phyloP scores from a whole-genome alignment of 2,797 vertebrate species.

The Chiloscyllium punctatum region DNA sequence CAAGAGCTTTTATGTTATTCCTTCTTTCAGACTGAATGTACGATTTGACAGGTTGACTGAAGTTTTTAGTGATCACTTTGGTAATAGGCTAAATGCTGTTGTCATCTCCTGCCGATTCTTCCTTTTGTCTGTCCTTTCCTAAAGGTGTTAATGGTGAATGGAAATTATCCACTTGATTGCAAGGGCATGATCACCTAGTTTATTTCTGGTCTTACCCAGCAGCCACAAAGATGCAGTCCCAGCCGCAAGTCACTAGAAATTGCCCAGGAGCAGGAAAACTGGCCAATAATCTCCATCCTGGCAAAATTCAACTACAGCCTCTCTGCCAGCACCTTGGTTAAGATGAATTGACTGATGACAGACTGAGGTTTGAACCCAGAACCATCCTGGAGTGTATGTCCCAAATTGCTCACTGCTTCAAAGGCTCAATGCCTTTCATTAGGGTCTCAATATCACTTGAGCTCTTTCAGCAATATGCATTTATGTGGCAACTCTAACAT shows the following conservation, averaged over 20 bases:
- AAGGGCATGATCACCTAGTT: neutral
- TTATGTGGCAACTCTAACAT: neutral
- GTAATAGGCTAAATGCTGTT: neutral
- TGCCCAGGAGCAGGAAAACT: neutral
- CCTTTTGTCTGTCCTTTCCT: neutral
- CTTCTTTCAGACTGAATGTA: no score
- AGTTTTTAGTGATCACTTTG: neutral
- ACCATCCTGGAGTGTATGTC: neutral
- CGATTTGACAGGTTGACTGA: neutral
- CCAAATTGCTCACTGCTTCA: neutral
- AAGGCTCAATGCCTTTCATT: neutral
- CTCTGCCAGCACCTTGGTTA: neutral
- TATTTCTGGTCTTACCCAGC: neutral
- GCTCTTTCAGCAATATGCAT: neutral
- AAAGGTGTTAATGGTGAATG: neutral
- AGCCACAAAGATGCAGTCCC: neutral
- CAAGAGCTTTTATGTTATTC: neutral
- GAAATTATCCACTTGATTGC: neutral
- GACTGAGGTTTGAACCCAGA: neutral
- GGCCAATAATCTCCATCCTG: neutral
- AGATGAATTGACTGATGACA: neutral
- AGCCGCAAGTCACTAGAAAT: neutral
- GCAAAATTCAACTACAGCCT: neutral
- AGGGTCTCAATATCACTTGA: neutral
- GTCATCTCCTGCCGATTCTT: neutral